Conservation (phyloP, 2,113 vertebrate species). For the Gorsachius goisagi region DNA sequence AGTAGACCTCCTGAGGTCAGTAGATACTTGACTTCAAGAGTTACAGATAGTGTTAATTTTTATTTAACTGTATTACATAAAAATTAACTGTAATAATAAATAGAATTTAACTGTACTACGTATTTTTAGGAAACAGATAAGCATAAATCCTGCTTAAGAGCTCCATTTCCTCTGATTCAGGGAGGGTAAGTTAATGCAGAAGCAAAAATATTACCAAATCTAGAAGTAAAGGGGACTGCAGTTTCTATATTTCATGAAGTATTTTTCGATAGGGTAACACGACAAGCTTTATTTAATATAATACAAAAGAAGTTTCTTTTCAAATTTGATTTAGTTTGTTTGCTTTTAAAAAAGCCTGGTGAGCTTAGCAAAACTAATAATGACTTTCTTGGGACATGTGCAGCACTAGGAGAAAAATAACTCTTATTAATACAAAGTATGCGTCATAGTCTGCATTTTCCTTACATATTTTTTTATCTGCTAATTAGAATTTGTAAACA, state of each 20-base stretch:
- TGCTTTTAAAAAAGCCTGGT: background rate
- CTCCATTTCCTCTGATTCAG: background rate
- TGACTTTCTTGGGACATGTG: background rate
- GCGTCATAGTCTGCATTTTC: slow-evolving; percentile 20
- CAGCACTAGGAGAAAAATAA: slow-evolving; percentile 26
- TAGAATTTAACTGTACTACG: background rate
- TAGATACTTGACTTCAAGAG: background rate
- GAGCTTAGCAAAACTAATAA: background rate
- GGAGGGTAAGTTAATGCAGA: background rate
- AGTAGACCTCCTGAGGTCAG: background rate
- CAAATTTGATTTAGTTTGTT: background rate
- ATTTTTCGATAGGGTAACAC: background rate
- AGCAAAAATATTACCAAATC: background rate
- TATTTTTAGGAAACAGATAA: background rate
- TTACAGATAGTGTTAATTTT: background rate
- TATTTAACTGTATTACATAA: background rate
- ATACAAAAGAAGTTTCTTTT: background rate
- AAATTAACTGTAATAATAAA: background rate
- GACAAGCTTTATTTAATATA: background rate
- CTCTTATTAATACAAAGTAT: background rate
- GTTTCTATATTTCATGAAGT: background rate
- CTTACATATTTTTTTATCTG: slow-evolving; percentile 42
- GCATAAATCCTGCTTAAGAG: background rate
- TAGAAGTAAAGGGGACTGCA: background rate
- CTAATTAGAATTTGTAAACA: slow-evolving; percentile 38